Conservation (phyloP, 1,140 invertebrate species). For the Aphelinus atriplicis region DNA sequence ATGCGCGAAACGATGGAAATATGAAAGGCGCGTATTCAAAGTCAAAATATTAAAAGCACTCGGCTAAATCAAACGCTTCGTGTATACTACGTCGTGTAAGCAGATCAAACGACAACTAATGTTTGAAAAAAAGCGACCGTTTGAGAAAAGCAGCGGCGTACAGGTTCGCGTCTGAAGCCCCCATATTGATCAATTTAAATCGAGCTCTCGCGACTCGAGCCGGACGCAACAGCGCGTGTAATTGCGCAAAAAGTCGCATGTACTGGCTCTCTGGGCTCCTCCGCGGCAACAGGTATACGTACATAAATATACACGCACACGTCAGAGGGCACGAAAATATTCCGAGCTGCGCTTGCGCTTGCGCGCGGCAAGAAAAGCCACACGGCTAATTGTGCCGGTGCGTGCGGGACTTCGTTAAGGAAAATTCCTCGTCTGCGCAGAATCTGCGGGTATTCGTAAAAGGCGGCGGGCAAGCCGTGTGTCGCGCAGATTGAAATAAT, state of each 20-base stretch:
- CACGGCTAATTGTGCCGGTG: neutral
- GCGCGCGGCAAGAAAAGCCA: conserved; percentile 1
- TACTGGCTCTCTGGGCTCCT: neutral
- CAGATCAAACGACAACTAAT: conserved; percentile 31
- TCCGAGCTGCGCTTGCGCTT: no score
- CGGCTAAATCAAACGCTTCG: neutral
- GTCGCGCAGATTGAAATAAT: no score
- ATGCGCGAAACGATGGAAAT: no score
- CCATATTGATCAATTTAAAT: conserved; percentile 38
- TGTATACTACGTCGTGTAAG: neutral
- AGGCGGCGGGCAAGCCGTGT: no score
- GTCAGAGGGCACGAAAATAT: neutral
- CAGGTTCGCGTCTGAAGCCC: no score
- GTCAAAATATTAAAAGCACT: no score
- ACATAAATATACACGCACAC: neutral
- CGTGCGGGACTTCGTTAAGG: neutral
- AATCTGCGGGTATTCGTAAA: no score
- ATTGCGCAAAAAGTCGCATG: conserved; percentile 2
- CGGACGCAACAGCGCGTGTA: neutral
- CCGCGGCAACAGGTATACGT: neutral
- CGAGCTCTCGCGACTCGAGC: neutral
- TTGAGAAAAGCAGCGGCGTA: no score
- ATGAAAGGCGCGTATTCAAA: no score
- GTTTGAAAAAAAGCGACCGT: conserved; percentile 8
- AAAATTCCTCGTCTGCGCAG: no score